Evolutionary conservation across 2,797 vertebrate genomes (phyloP).

Genomic region (Merluccius polli): DNA sequence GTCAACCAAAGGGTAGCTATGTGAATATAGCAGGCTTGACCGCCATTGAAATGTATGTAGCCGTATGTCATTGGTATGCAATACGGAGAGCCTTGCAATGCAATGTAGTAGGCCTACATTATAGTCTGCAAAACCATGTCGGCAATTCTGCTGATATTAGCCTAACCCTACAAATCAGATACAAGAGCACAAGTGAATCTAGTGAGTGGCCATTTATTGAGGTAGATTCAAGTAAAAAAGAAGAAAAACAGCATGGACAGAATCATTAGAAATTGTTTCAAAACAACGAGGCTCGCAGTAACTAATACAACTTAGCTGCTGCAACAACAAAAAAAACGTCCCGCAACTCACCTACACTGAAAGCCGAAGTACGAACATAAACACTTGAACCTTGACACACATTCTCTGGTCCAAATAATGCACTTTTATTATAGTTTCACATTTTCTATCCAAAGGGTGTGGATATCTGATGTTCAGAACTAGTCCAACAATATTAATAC

Average conservation of each 20-base stretch:
- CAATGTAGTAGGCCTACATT: too few relatives aligned
- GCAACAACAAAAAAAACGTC: constrained; percentile 16
- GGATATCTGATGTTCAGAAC: background rate
- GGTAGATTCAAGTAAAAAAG: constrained; percentile 66
- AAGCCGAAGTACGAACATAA: too few relatives aligned
- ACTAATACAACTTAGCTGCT: constrained; percentile 67
- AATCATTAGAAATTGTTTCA: constrained; percentile 45
- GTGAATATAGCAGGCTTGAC: constrained; percentile 22
- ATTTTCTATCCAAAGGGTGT: background rate
- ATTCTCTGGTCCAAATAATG: background rate
- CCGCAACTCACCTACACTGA: background rate
- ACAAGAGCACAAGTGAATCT: constrained; percentile 13
- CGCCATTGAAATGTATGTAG: constrained; percentile 34
- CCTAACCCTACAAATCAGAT: background rate
- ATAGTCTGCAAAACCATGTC: background rate
- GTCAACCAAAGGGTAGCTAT: constrained; percentile 47
- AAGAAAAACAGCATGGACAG: constrained; percentile 20
- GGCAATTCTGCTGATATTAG: background rate
- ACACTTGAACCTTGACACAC: background rate
- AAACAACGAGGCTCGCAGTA: constrained; percentile 43
- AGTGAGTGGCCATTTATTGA: constrained; percentile 65
- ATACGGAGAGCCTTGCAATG: background rate
- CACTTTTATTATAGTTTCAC: background rate
- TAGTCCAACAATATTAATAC: background rate
- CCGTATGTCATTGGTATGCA: constrained; percentile 14